Evolutionary conservation across 1,140 invertebrate species (phyloP).

Genomic region (Conus ventricosus): DNA sequence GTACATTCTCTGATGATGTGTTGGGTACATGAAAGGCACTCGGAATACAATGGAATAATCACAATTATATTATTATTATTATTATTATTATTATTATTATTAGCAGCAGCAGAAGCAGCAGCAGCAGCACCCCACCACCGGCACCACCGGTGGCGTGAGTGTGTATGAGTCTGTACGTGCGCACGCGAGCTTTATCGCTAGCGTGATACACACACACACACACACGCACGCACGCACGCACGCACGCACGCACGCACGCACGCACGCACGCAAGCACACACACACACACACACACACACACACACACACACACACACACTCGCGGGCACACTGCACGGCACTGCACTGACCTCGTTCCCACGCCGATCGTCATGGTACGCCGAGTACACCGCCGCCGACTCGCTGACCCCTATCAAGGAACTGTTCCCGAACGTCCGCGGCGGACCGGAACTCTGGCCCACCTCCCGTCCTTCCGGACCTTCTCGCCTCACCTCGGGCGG

Average conservation of each 20-base stretch:
- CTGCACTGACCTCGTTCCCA: not conserved
- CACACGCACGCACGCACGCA: not conserved
- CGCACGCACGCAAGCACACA: not conserved
- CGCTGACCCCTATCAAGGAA: not conserved
- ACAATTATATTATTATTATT: not conserved
- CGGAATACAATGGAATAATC: not conserved
- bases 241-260: not conserved
- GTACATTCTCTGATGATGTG: no score
- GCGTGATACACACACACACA: not conserved
- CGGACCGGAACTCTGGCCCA: not conserved
- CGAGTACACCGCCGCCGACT: not conserved
- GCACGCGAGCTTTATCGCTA: no score
- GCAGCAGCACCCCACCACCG: no score
- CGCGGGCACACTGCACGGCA: no score
- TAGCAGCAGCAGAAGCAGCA: no score
- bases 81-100: no score
- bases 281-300: constrained; percentile 8
- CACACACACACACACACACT: not conserved
- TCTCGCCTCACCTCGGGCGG: not conserved
- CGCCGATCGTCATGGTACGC: not conserved
- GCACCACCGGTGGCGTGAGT: no score
- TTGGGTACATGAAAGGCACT: not conserved
- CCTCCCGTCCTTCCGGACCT: not conserved
- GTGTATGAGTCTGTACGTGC: no score
- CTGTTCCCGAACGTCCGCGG: not conserved